phyloP scores from a whole-genome alignment of 2,888 invertebrate species.

The Oscheius sp. region DNA sequence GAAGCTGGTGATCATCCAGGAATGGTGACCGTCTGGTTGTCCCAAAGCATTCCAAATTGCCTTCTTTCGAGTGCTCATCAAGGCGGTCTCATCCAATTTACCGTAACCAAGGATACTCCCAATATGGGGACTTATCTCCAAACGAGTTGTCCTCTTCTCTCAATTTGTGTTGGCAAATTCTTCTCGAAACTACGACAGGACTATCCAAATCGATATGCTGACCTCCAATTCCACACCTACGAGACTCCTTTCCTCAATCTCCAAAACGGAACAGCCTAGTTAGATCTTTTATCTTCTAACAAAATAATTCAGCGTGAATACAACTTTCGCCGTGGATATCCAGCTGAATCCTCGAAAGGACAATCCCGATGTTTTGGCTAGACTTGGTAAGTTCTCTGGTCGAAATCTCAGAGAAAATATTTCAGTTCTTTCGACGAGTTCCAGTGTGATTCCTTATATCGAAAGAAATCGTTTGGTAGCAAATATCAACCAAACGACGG shows the following conservation, averaged over 20 bases:
- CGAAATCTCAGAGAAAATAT: background rate
- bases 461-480: constrained; percentile 44
- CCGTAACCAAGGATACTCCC: constrained; percentile 44
- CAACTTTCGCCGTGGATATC: constrained; percentile 51
- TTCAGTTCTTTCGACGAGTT: constrained; percentile 45
- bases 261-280: background rate
- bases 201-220: constrained; percentile 57
- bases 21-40: constrained; percentile 62
- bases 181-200: constrained; percentile 48
- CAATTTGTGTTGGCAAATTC: constrained; percentile 60
- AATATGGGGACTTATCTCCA: constrained; percentile 43
- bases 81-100: constrained; percentile 44
- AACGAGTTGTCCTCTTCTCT: constrained; percentile 56
- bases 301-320: constrained; percentile 28
- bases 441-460: constrained; percentile 50
- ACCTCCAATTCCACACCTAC: constrained; percentile 57
- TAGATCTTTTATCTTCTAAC: background rate
- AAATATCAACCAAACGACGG: constrained; percentile 42
- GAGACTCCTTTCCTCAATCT: constrained; percentile 10
- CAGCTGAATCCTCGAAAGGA: constrained; percentile 38
- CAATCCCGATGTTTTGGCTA: constrained; percentile 47
- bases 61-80: constrained; percentile 55
- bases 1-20: constrained; percentile 40
- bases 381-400: constrained; percentile 34
- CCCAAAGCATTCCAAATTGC: constrained; percentile 57